Percentiles rank a stretch among this genome's conserved stretches.
Evolutionary conservation across 1,140 invertebrate species (phyloP).

Genomic region (Philaenus spumarius): DNA sequence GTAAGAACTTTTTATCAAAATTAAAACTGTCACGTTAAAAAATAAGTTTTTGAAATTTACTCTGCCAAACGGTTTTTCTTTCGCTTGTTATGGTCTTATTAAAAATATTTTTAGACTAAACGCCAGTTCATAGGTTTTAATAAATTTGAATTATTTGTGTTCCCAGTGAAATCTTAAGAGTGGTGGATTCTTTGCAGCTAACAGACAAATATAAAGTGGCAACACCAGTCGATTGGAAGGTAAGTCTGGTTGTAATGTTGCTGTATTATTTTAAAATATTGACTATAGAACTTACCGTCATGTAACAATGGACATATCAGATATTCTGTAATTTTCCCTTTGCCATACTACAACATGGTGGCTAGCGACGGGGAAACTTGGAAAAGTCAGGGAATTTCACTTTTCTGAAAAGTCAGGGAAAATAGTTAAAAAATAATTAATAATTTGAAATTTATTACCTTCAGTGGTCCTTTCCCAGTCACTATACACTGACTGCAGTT

Average conservation of each 20-base stretch:
- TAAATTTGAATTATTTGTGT: conserved; percentile 25
- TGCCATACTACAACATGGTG: no score
- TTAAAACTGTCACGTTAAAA: no score
- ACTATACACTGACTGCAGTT: no score
- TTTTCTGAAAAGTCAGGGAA: no score
- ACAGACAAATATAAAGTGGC: conserved; percentile 81
- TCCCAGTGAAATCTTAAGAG: conserved; percentile 87
- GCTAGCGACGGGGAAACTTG: no score
- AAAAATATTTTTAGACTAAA: background rate
- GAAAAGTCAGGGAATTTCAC: no score
- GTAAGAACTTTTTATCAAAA: no score
- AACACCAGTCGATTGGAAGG: conserved; percentile 93
- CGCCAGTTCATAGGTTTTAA: conserved; percentile 6
- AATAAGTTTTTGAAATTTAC: no score
- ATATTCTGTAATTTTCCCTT: background rate
- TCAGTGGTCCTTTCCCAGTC: no score
- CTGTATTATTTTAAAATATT: background rate
- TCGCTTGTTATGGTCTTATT: background rate
- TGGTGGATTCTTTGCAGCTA: conserved; percentile 85
- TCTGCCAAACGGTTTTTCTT: no score
- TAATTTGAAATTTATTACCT: no score
- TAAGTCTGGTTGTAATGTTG: conserved; percentile 39
- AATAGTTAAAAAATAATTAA: no score
- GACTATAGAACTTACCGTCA: background rate
- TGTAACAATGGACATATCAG: background rate